Evolutionary conservation across 2,113 vertebrate genomes (phyloP), one percentile per base, ranked within the genome.

Genomic region (Danionella cerebrum): DNA sequence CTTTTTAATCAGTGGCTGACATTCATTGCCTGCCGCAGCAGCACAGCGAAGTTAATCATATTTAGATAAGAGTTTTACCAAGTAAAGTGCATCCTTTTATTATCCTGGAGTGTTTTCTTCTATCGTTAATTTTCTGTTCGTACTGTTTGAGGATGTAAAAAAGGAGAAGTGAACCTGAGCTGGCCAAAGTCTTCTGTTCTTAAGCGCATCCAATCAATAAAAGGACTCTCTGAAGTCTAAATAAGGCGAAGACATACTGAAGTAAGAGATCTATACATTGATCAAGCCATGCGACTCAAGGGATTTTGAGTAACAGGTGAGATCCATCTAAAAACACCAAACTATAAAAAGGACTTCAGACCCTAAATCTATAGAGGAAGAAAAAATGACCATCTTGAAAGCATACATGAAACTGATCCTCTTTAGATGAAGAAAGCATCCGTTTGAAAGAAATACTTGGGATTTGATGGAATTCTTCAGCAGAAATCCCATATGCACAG

Each of bases 31-130:
- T 52, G 36, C 45, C 42, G 51, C 66, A 66, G 51, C 58, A 72
- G 51, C 51, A 54, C 44, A 62, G 63, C 51, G 22, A 38, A 72
- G 64, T 71, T 77, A 75, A 75, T 70, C 53, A 79, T 70, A 72
- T 74, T 73, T 73, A 73, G 59, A 73, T 77, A 75, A 73, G 72
- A 51, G 47, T 39, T 70, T 57, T 48, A 67, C 33, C 52, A 54
- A 22, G 45, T 53, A 71, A 70, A 76, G 38, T 36, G 53, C 45
- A 55, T 65, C 53, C 13, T 72, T 65, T 63, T 69, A 78, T 75
- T 66, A 71, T 67, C 39, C 22, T 19, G 25, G 33, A 73, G 48
- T 66, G 59, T 71, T 66, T 69, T 67, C 41, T 59, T 57, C 44
- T 69, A 27, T 63, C 19, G 8, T 63, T 33, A 48, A 63, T 63